Conservation (phyloP, 2,888 invertebrate species). For the Colostygia pectinataria region DNA sequence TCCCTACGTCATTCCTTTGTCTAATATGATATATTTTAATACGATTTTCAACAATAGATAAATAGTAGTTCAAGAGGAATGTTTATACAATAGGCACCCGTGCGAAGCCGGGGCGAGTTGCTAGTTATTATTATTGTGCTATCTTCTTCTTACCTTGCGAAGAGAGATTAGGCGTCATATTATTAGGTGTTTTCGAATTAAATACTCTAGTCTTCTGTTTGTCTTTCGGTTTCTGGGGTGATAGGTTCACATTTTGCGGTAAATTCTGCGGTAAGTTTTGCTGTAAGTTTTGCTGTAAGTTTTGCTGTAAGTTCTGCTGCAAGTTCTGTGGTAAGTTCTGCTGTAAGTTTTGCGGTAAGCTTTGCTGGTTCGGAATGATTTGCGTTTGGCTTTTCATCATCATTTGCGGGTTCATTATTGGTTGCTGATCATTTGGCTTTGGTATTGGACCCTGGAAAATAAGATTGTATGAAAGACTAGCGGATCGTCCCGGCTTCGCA, state of each 20-base stretch:
- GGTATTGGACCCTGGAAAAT: conserved; percentile 57
- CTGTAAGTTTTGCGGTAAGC: conserved; percentile 19
- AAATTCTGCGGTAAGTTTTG: conserved; percentile 35
- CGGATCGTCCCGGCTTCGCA: too few species aligned
- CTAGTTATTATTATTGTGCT: too few species aligned
- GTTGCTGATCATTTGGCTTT: conserved; percentile 51
- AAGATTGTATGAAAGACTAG: too few species aligned
- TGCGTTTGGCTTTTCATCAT: conserved; percentile 42
- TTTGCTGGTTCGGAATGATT: conserved; percentile 34
- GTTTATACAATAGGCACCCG: background rate
- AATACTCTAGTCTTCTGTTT: conserved; percentile 64
- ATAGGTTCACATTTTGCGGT: conserved; percentile 39
- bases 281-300: conserved; percentile 6
- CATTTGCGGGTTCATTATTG: conserved; percentile 51
- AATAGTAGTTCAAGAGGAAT: too few species aligned
- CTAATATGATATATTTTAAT: background rate
- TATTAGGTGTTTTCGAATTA: conserved; percentile 50
- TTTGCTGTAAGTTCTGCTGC: too few species aligned
- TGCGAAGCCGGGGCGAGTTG: too few species aligned
- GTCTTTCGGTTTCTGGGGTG: conserved; percentile 50
- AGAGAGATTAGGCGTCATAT: conserved; percentile 36
- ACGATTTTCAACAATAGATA: too few species aligned
- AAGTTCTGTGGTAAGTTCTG: background rate
- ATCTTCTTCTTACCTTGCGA: conserved; percentile 44
- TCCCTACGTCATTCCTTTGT: too few species aligned